These are phyloP conservation scores for Steatornis caripensis DNA, from an alignment of 2,113 vertebrate genomes.

Conservation along the genomic window DNA sequence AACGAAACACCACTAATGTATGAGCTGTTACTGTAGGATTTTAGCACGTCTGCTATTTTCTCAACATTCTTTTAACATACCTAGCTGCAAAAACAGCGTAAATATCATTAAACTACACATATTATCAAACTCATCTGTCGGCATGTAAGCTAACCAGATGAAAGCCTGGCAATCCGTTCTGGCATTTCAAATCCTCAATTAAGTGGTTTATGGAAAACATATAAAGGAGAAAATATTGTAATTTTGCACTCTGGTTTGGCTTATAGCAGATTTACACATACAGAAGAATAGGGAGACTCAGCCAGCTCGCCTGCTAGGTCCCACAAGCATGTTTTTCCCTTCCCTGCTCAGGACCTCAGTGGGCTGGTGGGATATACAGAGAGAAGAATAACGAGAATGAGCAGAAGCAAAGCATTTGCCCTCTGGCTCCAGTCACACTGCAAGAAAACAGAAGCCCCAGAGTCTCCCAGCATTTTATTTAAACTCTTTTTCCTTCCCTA, in stretches of 20 bases:
- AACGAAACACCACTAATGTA: constrained; percentile 66
- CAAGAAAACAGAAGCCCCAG: not conserved
- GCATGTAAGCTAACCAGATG: not conserved
- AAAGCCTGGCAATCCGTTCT: constrained; percentile 42
- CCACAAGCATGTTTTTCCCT: not conserved
- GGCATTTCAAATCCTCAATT: constrained; percentile 21
- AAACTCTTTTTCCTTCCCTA: not conserved
- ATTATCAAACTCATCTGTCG: constrained; percentile 52
- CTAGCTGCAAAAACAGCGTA: constrained; percentile 24
- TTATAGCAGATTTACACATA: constrained; percentile 35
- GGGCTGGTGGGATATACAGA: not conserved
- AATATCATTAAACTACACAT: constrained; percentile 33
- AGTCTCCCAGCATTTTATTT: not conserved
- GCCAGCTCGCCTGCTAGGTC: not conserved
- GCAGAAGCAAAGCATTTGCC: not conserved
- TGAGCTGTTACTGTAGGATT: constrained; percentile 64
- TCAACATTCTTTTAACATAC: constrained; percentile 34
- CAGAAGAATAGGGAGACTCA: not conserved
- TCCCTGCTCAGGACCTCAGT: not conserved
- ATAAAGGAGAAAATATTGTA: constrained; percentile 39
- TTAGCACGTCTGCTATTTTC: constrained; percentile 48
- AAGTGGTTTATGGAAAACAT: constrained; percentile 7
- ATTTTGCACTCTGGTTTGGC: constrained; percentile 21
- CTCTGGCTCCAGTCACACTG: not conserved
- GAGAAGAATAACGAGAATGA: not conserved